A percentile compares a stretch with the other conserved stretches of the same genome.
phyloP scores from a whole-genome alignment of 2,797 vertebrate genomes.

The Takifugu rubripes region DNA sequence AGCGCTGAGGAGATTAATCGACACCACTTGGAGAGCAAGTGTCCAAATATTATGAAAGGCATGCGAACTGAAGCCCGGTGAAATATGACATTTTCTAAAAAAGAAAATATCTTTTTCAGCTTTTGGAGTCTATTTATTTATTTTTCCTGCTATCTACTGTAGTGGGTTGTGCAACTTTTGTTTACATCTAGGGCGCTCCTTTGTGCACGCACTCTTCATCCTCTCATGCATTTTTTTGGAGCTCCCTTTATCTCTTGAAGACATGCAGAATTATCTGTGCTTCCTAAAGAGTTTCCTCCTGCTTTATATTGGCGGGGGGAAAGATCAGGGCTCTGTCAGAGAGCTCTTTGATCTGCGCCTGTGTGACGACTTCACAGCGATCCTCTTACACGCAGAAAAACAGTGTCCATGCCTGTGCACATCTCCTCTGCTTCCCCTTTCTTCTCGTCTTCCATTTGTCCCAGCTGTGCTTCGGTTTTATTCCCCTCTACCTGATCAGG shows the following conservation, averaged over 20 bases:
- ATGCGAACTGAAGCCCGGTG: constrained; percentile 44
- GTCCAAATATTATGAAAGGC: constrained; percentile 67
- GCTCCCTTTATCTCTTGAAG: constrained; percentile 60
- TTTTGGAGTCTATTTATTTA: background rate
- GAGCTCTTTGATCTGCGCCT: constrained; percentile 87
- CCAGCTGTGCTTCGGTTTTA: background rate
- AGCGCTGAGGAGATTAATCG: constrained; percentile 48
- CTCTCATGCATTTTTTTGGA: constrained; percentile 14
- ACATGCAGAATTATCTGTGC: constrained; percentile 81
- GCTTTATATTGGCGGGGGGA: constrained; percentile 72
- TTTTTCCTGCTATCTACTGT: constrained; percentile 2
- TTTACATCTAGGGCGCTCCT: background rate
- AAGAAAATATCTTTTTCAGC: constrained; percentile 14
- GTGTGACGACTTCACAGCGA: constrained; percentile 84
- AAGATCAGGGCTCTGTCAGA: constrained; percentile 54
- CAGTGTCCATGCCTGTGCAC: constrained; percentile 53
- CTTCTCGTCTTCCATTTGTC: constrained; percentile 28
- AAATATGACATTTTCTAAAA: constrained; percentile 43
- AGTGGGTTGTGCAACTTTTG: background rate
- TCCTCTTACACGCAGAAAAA: constrained; percentile 78
- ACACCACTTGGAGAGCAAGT: constrained; percentile 49
- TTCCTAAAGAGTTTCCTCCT: constrained; percentile 78
- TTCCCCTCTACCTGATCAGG: background rate
- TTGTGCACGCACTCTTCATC: constrained; percentile 9
- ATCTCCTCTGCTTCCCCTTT: constrained; percentile 26